phyloP scores from a whole-genome alignment of 2,888 invertebrate species.

The Scaptomyza polygonia region DNA sequence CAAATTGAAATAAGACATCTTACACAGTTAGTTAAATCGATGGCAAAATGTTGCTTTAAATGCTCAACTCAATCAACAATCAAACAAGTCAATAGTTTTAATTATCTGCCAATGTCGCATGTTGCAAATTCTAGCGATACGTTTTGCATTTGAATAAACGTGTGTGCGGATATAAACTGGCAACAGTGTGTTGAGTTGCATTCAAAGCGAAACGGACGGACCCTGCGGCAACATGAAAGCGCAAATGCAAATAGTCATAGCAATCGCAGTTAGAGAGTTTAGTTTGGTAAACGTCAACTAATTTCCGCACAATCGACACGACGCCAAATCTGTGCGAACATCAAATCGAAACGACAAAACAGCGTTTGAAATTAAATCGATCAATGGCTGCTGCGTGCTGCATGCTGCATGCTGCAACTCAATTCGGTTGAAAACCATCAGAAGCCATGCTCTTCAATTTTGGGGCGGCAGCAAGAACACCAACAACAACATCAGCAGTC shows the following conservation, averaged over 20 bases:
- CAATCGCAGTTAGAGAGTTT: constrained; percentile 31
- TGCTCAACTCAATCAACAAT: constrained; percentile 12
- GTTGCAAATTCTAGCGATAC: background rate
- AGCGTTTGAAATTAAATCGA: constrained; percentile 63
- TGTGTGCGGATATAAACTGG: constrained; percentile 7
- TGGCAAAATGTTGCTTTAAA: background rate
- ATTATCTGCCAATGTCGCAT: constrained; percentile 8
- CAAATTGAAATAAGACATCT: too few species aligned
- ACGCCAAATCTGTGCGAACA: constrained; percentile 44
- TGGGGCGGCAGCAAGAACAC: background rate
- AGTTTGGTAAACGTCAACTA: constrained; percentile 53
- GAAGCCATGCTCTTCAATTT: constrained; percentile 3
- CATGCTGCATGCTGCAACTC: constrained; percentile 5
- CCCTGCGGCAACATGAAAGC: constrained; percentile 7
- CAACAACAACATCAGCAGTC: constrained; percentile 2
- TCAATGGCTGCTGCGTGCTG: constrained; percentile 37
- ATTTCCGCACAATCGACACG: constrained; percentile 63
- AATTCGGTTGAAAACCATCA: background rate
- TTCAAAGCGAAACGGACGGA: background rate
- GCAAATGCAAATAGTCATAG: constrained; percentile 26
- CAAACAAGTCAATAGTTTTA: constrained; percentile 3
- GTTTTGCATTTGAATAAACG: background rate
- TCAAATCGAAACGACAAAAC: constrained; percentile 54
- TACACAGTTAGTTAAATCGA: background rate
- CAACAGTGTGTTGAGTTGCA: background rate